These are phyloP conservation scores for Dolichallabes microphthalmus DNA, from an alignment of 2,113 vertebrate species.

Conservation along the genomic window DNA sequence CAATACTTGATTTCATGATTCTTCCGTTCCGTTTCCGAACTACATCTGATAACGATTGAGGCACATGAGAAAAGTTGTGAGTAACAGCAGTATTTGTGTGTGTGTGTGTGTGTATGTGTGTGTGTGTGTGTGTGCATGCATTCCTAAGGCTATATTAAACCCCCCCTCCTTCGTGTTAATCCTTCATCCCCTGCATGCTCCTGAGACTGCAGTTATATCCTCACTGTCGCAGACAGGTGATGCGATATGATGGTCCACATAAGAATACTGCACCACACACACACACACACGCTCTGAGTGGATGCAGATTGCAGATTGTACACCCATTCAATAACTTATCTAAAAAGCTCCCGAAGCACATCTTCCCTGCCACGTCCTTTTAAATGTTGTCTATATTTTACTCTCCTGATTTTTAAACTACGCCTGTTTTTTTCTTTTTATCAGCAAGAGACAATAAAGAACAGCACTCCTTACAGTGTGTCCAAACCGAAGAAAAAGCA, in stretches of 20 bases:
- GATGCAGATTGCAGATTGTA: conserved; percentile 26
- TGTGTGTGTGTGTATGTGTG: neutral
- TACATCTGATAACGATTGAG: neutral
- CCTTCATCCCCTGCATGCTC: conserved; percentile 26
- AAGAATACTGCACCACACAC: conserved; percentile 18
- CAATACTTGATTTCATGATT: neutral
- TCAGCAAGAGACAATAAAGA: neutral
- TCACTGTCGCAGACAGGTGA: conserved; percentile 33
- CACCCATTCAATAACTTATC: neutral
- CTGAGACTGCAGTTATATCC: conserved; percentile 34
- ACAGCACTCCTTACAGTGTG: neutral
- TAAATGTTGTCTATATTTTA: neutral
- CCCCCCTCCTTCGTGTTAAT: conserved; percentile 1
- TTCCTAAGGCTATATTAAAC: conserved; percentile 13
- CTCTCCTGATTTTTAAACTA: neutral
- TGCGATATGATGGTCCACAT: conserved; percentile 40
- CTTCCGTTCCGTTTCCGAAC: neutral
- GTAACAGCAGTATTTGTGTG: neutral
- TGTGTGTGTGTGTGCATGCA: neutral
- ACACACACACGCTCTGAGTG: conserved; percentile 9
- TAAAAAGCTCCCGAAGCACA: neutral
- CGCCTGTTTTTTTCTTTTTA: neutral
- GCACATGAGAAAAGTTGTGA: neutral
- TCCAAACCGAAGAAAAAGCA: neutral
- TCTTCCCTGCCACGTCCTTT: neutral